These are phyloP conservation scores for Hofmannophila pseudospretella DNA, from an alignment of 2,888 invertebrate species.

Conservation along the genomic window DNA sequence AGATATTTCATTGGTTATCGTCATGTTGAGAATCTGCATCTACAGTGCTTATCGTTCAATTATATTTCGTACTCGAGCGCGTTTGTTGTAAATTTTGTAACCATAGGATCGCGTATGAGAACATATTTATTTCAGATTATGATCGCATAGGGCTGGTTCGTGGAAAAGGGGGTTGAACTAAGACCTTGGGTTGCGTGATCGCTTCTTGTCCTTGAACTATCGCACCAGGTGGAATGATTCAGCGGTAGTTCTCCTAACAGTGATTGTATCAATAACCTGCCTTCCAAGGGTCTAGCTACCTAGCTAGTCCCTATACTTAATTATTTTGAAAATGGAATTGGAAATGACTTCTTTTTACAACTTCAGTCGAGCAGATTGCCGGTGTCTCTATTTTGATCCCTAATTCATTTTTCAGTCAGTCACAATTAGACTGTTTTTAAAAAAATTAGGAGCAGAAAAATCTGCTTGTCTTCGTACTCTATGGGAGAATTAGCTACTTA, in stretches of 20 bases:
- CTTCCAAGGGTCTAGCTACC: not conserved
- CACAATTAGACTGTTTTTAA: no score
- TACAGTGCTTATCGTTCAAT: no score
- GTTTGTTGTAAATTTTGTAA: slow-evolving; percentile 9
- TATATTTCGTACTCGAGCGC: not conserved
- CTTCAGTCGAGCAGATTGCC: no score
- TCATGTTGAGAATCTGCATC: no score
- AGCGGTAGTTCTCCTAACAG: slow-evolving; percentile 3
- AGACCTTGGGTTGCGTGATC: slow-evolving; percentile 31
- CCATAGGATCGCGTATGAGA: slow-evolving; percentile 15
- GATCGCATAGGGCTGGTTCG: slow-evolving; percentile 25
- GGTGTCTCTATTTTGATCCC: no score
- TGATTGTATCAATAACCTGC: not conserved
- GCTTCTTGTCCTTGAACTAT: slow-evolving; percentile 34
- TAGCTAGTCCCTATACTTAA: no score
- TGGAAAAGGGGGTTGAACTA: slow-evolving; percentile 28
- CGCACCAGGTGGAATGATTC: slow-evolving; percentile 27
- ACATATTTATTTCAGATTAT: slow-evolving; percentile 24
- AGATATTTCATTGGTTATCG: not conserved
- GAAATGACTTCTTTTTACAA: no score
- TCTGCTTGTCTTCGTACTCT: no score
- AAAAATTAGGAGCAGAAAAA: no score
- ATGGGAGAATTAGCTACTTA: no score
- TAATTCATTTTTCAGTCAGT: no score
- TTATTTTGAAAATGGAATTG: no score